These are phyloP conservation scores for Auanema freiburgensis DNA, from an alignment of 2,888 invertebrate species.

Conservation along the genomic window DNA sequence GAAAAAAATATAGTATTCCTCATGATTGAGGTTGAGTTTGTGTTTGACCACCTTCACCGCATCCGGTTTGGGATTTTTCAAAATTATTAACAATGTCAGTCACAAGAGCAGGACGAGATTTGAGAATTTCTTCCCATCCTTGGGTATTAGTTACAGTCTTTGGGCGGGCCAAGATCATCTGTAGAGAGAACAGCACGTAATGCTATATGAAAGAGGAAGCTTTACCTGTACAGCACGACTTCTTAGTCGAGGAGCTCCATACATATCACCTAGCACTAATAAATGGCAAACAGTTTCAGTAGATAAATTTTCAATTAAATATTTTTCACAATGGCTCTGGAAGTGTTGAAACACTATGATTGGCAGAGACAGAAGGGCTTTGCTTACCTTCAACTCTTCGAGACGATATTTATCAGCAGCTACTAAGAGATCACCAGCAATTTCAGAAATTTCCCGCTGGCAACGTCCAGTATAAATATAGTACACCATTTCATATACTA, in stretches of 20 bases:
- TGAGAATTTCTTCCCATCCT: constrained; percentile 51
- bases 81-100: constrained; percentile 56
- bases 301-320: constrained; percentile 52
- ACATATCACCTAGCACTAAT: constrained; percentile 62
- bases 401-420: constrained; percentile 63
- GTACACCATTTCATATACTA: constrained; percentile 62
- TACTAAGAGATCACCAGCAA: constrained; percentile 61
- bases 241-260: constrained; percentile 48
- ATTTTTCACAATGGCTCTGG: constrained; percentile 38
- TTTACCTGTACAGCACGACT: constrained; percentile 51
- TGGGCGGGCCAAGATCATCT: constrained; percentile 59
- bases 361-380: neutral
- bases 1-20: too few species aligned
- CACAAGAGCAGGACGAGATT: constrained; percentile 56
- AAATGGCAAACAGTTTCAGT: constrained; percentile 61
- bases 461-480: constrained; percentile 62
- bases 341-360: neutral
- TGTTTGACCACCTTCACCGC: too few species aligned
- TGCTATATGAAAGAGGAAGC: neutral
- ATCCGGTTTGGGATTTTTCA: constrained; percentile 21
- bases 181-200: neutral
- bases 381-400: constrained; percentile 57
- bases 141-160: constrained; percentile 46
- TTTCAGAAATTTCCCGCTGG: constrained; percentile 56
- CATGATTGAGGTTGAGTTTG: too few species aligned